These are phyloP conservation scores for Notocelia uddmanniana DNA, from an alignment of 2,888 invertebrate species.

Conservation along the genomic window DNA sequence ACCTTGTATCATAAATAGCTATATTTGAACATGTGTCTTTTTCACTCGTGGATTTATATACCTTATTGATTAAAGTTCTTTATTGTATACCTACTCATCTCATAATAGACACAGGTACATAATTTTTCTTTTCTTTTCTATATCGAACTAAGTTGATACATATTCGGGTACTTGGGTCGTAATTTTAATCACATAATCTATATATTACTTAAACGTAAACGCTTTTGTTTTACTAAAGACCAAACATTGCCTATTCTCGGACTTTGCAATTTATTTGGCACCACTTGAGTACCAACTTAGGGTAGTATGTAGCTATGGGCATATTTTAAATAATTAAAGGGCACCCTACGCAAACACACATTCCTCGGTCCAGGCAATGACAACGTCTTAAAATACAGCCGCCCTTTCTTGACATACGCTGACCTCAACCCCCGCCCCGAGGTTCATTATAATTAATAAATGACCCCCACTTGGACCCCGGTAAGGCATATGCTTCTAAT, in stretches of 20 bases:
- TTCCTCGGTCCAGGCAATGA: conserved; percentile 78
- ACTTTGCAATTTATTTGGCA: conserved; percentile 17
- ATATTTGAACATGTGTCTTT: too few relatives aligned
- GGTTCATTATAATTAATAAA: conserved; percentile 84
- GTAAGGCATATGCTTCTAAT: conserved; percentile 57
- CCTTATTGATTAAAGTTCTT: too few relatives aligned
- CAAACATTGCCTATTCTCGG: neutral
- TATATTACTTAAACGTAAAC: neutral
- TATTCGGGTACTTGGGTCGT: too few relatives aligned
- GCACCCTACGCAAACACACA: conserved; percentile 62
- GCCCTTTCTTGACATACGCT: conserved; percentile 77
- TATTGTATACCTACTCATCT: too few relatives aligned
- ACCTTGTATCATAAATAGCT: too few relatives aligned
- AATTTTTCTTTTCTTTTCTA: too few relatives aligned
- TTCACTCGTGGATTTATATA: too few relatives aligned
- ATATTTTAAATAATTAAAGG: conserved; percentile 71
- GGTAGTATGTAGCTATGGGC: conserved; percentile 54
- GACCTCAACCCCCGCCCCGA: conserved; percentile 65
- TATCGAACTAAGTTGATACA: too few relatives aligned
- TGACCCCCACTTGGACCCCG: conserved; percentile 64
- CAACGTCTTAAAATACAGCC: conserved; percentile 82
- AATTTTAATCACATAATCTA: too few relatives aligned
- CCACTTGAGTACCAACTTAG: conserved; percentile 6
- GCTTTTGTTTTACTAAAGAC: neutral
- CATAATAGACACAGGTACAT: too few relatives aligned